These are phyloP conservation scores for Toxonevra muliebris DNA, from an alignment of 2,888 invertebrate species.

Conservation along the genomic window DNA sequence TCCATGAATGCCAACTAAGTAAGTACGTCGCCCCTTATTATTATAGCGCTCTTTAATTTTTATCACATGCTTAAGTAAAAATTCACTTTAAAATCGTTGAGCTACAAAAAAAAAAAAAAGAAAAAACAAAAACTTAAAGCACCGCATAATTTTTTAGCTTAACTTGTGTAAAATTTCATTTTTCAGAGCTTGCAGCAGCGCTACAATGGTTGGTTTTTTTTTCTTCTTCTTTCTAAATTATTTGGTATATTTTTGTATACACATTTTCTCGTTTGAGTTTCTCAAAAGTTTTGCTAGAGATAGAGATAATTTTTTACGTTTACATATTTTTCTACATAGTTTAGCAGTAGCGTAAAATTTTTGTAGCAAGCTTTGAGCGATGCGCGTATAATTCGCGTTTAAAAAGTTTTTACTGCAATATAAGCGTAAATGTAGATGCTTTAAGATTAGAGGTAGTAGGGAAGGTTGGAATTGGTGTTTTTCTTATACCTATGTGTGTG, in stretches of 20 bases:
- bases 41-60: not conserved
- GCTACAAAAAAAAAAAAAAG: too few relatives aligned
- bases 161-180: not conserved
- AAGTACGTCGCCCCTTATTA: not conserved
- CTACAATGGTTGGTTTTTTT: not conserved
- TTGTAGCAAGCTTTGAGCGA: too few relatives aligned
- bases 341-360: not conserved
- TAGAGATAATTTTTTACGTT: not conserved
- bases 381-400: not conserved
- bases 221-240: not conserved
- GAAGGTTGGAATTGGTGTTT: too few relatives aligned
- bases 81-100: too few relatives aligned
- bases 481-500: too few relatives aligned
- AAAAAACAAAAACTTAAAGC: too few relatives aligned
- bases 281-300: not conserved
- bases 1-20: too few relatives aligned
- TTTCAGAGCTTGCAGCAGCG: not conserved
- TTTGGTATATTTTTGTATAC: not conserved
- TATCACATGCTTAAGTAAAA: not conserved
- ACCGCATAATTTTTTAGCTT: too few relatives aligned
- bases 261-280: not conserved
- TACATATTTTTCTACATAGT: not conserved
- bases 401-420: not conserved
- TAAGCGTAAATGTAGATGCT: not conserved
- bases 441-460: not conserved